Conservation (phyloP, 2,113 vertebrate species). For the Oryzias melastigma region DNA sequence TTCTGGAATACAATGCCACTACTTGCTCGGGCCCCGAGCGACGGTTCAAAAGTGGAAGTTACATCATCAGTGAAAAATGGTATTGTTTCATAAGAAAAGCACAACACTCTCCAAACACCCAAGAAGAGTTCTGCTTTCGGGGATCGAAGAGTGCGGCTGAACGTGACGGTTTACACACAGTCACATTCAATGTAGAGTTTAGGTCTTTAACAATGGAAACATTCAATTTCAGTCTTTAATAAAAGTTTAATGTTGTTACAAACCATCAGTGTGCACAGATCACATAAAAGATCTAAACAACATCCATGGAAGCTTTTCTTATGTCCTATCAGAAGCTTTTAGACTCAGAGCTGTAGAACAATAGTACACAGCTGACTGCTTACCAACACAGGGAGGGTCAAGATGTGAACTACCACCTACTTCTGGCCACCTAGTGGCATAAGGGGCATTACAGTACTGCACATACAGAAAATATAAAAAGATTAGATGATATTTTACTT, state of each 20-base stretch:
- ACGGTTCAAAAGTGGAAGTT: constrained; percentile 82
- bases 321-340: background rate
- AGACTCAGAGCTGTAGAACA: background rate
- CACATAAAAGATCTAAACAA: background rate
- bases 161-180: background rate
- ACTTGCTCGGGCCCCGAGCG: constrained; percentile 75
- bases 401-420: constrained; percentile 2
- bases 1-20: constrained; percentile 91
- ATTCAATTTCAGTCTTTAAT: no score
- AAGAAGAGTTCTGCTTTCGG: background rate
- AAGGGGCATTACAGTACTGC: background rate
- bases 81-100: constrained; percentile 76
- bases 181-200: no score
- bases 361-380: background rate
- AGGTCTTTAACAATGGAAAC: no score
- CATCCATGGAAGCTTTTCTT: background rate
- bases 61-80: constrained; percentile 80
- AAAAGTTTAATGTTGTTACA: no score
- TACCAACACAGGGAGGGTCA: background rate
- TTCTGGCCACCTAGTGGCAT: constrained; percentile 67
- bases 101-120: constrained; percentile 33
- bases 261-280: no score
- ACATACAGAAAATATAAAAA: background rate
- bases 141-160: background rate
- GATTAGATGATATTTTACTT: background rate